Conservation (phyloP, 1,140 invertebrate genomes). For the Brachionus calyciflorus region DNA sequence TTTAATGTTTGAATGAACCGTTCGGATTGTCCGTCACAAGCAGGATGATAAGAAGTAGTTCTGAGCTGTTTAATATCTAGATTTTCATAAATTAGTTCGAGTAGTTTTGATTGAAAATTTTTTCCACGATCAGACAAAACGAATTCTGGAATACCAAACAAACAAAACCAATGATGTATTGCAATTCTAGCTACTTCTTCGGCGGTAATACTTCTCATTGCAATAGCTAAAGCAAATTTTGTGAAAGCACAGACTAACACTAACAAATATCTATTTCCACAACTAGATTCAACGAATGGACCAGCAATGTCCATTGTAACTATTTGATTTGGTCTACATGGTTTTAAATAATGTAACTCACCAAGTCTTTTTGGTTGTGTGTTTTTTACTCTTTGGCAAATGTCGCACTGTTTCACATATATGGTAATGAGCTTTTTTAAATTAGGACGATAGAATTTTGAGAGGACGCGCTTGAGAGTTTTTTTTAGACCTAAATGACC, state of each 20-base stretch:
- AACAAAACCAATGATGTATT: background rate
- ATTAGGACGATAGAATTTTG: too few relatives aligned
- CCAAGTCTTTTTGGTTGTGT: background rate
- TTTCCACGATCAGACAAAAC: background rate
- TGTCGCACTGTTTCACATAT: too few relatives aligned
- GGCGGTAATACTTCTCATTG: too few relatives aligned
- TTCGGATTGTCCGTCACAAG: background rate
- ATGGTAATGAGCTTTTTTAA: too few relatives aligned
- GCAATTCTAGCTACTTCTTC: background rate
- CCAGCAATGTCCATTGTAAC: conserved; percentile 49
- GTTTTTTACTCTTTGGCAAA: too few relatives aligned
- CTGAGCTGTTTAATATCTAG: background rate
- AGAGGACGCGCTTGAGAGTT: too few relatives aligned
- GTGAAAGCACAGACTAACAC: conserved; percentile 48
- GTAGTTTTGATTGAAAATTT: background rate
- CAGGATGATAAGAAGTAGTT: background rate
- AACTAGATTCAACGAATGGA: conserved; percentile 47
- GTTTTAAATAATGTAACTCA: background rate
- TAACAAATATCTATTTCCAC: conserved; percentile 53
- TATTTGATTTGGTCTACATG: background rate
- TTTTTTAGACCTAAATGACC: too few relatives aligned
- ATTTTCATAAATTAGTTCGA: background rate
- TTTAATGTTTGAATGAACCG: background rate
- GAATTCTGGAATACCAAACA: background rate
- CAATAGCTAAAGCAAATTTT: background rate